phyloP scores from a whole-genome alignment of 2,113 vertebrate genomes.

The Cyanoramphus novaezelandiae region DNA sequence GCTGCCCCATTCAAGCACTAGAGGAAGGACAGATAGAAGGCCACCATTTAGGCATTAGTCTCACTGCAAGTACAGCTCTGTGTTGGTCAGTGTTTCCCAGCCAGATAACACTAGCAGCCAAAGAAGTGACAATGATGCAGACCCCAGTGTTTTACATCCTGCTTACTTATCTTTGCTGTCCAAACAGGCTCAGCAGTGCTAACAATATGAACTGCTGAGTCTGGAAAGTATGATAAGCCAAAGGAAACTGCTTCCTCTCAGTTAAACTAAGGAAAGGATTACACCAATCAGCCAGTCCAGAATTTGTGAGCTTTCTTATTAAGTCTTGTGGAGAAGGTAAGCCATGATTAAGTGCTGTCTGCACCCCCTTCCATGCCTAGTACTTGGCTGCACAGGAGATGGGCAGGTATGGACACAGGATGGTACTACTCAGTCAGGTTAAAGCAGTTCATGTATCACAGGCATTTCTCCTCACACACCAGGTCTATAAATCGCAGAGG shows the following conservation, averaged over 20 bases:
- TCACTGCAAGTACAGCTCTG: not conserved
- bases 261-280: constrained; percentile 29
- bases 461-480: not conserved
- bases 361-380: not conserved
- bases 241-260: constrained; percentile 43
- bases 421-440: not conserved
- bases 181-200: constrained; percentile 51
- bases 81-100: not conserved
- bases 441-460: not conserved
- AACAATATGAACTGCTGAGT: constrained; percentile 67
- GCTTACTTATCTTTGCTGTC: constrained; percentile 30
- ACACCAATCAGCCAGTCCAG: not conserved
- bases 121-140: not conserved
- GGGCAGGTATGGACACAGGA: not conserved
- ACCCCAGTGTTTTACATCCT: constrained; percentile 3
- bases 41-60: not conserved
- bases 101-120: not conserved
- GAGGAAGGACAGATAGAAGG: not conserved
- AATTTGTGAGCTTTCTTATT: not conserved
- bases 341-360: not conserved
- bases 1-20: not conserved
- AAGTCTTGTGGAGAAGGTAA: not conserved
- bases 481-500: not conserved
- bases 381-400: not conserved
- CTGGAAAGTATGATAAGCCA: constrained; percentile 42